Percentiles rank a stretch among this genome's conserved stretches.
These are phyloP conservation scores for Hyalella azteca DNA, from an alignment of 2,888 invertebrate genomes.

Conservation along the genomic window DNA sequence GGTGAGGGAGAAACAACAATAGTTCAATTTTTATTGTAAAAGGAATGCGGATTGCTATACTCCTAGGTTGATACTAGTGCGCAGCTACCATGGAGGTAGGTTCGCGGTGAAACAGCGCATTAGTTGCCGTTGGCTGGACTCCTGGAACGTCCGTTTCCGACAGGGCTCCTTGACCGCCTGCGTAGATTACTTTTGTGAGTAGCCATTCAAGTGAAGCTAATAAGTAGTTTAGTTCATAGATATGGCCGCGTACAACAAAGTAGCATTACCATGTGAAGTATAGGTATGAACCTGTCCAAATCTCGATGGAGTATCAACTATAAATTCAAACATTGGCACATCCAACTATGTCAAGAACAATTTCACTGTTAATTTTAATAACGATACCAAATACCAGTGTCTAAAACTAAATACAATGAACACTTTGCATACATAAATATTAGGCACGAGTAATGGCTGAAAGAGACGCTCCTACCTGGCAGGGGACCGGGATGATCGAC, in stretches of 20 bases:
- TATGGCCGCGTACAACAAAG: not conserved
- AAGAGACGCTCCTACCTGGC: not conserved
- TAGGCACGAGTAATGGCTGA: not conserved
- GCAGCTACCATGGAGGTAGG: not conserved
- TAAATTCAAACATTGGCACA: not conserved
- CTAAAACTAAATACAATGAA: not conserved
- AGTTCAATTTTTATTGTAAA: slow-evolving; percentile 4
- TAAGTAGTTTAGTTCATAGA: not conserved
- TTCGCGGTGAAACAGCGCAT: not conserved
- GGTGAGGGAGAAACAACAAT: not conserved
- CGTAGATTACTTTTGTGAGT: not conserved
- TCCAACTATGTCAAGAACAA: not conserved
- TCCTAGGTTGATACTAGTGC: not conserved
- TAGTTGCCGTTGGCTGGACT: slow-evolving; percentile 16
- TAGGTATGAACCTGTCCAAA: not conserved
- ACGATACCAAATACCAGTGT: not conserved
- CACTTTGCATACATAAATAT: not conserved
- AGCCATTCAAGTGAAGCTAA: not conserved
- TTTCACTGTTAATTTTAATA: not conserved
- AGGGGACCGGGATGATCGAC: slow-evolving; percentile 4
- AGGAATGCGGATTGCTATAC: slow-evolving; percentile 11
- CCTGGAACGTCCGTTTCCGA: slow-evolving; percentile 6
- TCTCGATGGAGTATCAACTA: not conserved
- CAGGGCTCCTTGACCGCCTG: slow-evolving; percentile 28
- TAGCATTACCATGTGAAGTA: not conserved